Base-by-base conservation (phyloP, 2,888 invertebrate species). In the Sinelater perroti region DNA sequence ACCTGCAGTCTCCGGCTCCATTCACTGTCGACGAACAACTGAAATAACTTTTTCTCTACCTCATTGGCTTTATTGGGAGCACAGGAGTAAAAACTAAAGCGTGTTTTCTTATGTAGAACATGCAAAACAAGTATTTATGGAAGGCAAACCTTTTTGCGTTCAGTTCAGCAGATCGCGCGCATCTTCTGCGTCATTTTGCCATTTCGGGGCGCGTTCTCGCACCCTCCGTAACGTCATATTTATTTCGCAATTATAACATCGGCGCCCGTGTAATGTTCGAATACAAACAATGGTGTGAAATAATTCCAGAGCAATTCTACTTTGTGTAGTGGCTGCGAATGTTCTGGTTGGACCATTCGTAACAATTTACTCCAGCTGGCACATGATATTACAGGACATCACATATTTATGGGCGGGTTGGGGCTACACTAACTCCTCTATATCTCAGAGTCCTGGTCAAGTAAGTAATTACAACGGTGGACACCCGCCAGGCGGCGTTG, bases 351-450 rank as follows among this genome's bases (percentile, higher is more conserved):
- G 73, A 70, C 75, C 77, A 78, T 78, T 78, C 76, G 77, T 78
- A 78, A 77, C 78, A 78, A 78, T 78, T 78, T 78, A 75, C 73
- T 72, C 75, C 77, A 78, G 77, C 78, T 77, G 78, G 78, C 78
- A 78, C 78, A 76, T 77, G 77, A 77, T 78, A 78, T 78, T 78
- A 78, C 76, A 75, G 74, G 73, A 74, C 77, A 78, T 78, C 77
- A 77, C 75, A 76, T 78, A 78, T 78, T 78, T 78, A 78, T 77
- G 76, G 75, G 71, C 73, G 72, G 68, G 69, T 72, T 70, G 73
- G 74, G 70, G 64, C 70, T 63, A 62, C 67, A 61, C 65, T 66
- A 68, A 66, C 68, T 68, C 67, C 67, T 68, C 67, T 67, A 67
- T 68, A 67, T 68, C 67, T 67, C 68, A 68, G 68, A 66, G 68